Evolutionary conservation across 2,113 vertebrate genomes (phyloP).

Genomic region (Apteryx mantelli): DNA sequence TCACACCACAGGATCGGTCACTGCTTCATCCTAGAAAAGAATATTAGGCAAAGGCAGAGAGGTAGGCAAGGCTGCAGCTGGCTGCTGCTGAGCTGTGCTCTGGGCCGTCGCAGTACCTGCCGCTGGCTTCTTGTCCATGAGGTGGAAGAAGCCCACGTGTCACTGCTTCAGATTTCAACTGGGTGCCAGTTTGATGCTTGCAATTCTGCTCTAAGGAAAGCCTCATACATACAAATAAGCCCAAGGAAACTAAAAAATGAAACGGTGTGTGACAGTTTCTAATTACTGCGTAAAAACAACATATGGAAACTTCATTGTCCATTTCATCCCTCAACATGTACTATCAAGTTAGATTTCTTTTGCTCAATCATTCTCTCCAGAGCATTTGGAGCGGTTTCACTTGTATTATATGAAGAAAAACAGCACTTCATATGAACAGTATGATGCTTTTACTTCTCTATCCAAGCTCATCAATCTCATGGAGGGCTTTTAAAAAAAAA

Average conservation of each 20-base stretch:
- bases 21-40: background rate
- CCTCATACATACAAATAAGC: constrained; percentile 78
- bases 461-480: constrained; percentile 61
- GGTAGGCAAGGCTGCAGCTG: constrained; percentile 20
- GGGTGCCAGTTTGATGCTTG: constrained; percentile 71
- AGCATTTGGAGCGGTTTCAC: constrained; percentile 71
- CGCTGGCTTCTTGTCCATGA: constrained; percentile 65
- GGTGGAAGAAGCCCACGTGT: constrained; percentile 59
- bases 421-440: constrained; percentile 18
- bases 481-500: background rate
- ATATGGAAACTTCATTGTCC: constrained; percentile 93
- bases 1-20: background rate
- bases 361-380: constrained; percentile 78
- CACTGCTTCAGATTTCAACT: constrained; percentile 48
- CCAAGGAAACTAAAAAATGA: constrained; percentile 83
- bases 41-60: background rate
- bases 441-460: constrained; percentile 59
- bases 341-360: constrained; percentile 83
- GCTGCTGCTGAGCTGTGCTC: background rate
- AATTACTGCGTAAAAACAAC: constrained; percentile 91
- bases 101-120: constrained; percentile 31
- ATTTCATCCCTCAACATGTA: constrained; percentile 88
- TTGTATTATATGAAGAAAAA: constrained; percentile 51
- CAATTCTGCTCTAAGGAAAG: constrained; percentile 74
- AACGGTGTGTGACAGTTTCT: constrained; percentile 86